Percentiles rank a stretch among this genome's conserved stretches.
These are phyloP conservation scores for Craniophora ligustri DNA, from an alignment of 2,888 invertebrate species.

Conservation along the genomic window DNA sequence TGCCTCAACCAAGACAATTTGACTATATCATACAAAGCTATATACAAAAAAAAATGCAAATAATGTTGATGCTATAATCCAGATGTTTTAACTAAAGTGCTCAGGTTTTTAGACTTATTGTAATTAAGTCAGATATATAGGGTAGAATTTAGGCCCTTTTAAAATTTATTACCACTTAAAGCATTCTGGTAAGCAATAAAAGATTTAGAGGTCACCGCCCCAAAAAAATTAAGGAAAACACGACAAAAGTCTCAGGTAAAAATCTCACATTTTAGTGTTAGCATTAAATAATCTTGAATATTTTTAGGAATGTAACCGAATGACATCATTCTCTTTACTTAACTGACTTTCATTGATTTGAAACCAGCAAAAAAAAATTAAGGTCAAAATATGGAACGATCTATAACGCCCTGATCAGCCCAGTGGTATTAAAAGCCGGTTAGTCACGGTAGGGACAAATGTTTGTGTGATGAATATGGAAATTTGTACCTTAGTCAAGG, in stretches of 20 bases:
- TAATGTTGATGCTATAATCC: neutral
- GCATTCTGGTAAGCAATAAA: slow-evolving; percentile 46
- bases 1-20: too few species aligned
- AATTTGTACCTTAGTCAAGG: too few species aligned
- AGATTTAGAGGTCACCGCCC: slow-evolving; percentile 48
- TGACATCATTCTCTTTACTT: slow-evolving; percentile 17
- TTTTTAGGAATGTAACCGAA: slow-evolving; percentile 24
- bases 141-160: slow-evolving; percentile 13
- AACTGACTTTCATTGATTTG: slow-evolving; percentile 24
- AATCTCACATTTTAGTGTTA: slow-evolving; percentile 17
- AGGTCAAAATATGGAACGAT: too few species aligned
- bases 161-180: slow-evolving; percentile 31
- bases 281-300: slow-evolving; percentile 31
- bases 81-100: neutral
- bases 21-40: too few species aligned
- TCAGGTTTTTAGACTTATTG: slow-evolving; percentile 6
- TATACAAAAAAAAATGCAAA: neutral
- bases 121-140: slow-evolving; percentile 26
- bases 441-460: too few species aligned
- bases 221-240: slow-evolving; percentile 47
- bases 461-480: too few species aligned
- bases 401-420: too few species aligned
- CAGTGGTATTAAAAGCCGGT: too few species aligned
- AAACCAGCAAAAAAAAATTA: too few species aligned
- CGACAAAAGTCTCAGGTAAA: slow-evolving; percentile 33